These are phyloP conservation scores for Octodon degus DNA, from an alignment of 2,113 vertebrate genomes.

Conservation along the genomic window DNA sequence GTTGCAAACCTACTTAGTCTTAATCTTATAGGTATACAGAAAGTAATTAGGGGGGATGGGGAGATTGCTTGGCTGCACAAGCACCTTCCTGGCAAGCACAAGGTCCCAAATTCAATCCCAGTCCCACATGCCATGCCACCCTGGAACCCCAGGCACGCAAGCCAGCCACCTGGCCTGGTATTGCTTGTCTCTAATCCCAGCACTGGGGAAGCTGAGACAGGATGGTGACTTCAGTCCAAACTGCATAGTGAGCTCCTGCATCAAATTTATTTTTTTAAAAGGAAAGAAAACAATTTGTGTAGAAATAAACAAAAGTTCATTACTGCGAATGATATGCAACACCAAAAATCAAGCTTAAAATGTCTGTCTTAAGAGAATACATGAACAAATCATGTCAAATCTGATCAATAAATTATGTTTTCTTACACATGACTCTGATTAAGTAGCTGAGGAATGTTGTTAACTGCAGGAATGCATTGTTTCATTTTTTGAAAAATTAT, in stretches of 20 bases:
- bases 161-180: too few species aligned
- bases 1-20: background rate
- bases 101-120: too few species aligned
- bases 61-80: too few species aligned
- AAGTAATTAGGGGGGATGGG: background rate
- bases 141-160: too few species aligned
- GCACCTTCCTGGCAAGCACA: too few species aligned
- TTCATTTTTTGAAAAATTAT: slow-evolving; percentile 27
- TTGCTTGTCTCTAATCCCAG: too few species aligned
- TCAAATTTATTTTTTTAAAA: too few species aligned
- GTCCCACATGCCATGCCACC: too few species aligned
- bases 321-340: background rate
- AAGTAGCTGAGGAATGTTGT: background rate
- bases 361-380: background rate
- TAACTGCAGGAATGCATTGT: background rate
- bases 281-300: background rate
- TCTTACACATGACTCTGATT: background rate
- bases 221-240: too few species aligned
- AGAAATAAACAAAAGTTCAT: background rate
- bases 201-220: too few species aligned
- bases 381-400: background rate
- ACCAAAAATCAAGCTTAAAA: background rate
- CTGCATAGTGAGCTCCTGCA: too few species aligned
- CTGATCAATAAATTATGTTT: background rate
- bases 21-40: background rate